A percentile compares a stretch with the other conserved stretches of the same genome.
phyloP scores from a whole-genome alignment of 2,113 vertebrate genomes.

The Orthochromis malagaraziensis region DNA sequence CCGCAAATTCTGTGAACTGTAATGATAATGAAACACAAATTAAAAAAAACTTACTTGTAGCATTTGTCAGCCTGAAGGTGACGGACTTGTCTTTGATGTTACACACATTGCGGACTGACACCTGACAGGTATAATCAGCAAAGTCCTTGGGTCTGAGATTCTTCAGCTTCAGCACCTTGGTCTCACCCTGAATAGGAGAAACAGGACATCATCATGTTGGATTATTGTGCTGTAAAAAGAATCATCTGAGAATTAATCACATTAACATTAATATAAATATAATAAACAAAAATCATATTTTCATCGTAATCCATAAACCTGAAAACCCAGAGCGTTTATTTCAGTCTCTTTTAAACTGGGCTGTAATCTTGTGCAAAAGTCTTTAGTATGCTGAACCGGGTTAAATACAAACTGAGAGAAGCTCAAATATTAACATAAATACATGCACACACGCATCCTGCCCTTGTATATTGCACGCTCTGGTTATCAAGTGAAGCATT shows the following conservation, averaged over 20 bases:
- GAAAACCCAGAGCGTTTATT: not conserved
- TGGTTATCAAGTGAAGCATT: constrained; percentile 3
- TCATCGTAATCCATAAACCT: not conserved
- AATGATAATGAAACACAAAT: not conserved
- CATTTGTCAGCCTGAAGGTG: constrained; percentile 91
- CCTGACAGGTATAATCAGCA: constrained; percentile 93
- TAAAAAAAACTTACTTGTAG: constrained; percentile 77
- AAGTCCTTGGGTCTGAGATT: constrained; percentile 92
- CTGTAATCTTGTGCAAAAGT: constrained; percentile 16
- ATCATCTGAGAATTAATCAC: not conserved
- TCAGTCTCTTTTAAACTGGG: constrained; percentile 1
- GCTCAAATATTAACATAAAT: not conserved
- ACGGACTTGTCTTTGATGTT: constrained; percentile 90
- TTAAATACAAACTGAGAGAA: not conserved
- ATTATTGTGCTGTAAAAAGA: not conserved
- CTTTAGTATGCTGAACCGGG: constrained; percentile 1
- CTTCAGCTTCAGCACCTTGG: constrained; percentile 97
- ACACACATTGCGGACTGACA: constrained; percentile 94
- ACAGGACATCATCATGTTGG: not conserved
- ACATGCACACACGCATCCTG: not conserved
- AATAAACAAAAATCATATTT: not conserved
- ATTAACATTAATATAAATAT: not conserved
- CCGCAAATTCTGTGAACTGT: not conserved
- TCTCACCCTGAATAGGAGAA: constrained; percentile 81
- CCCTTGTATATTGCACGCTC: not conserved